These are phyloP conservation scores for Alitta virens DNA, from an alignment of 2,888 invertebrate species.

Conservation along the genomic window DNA sequence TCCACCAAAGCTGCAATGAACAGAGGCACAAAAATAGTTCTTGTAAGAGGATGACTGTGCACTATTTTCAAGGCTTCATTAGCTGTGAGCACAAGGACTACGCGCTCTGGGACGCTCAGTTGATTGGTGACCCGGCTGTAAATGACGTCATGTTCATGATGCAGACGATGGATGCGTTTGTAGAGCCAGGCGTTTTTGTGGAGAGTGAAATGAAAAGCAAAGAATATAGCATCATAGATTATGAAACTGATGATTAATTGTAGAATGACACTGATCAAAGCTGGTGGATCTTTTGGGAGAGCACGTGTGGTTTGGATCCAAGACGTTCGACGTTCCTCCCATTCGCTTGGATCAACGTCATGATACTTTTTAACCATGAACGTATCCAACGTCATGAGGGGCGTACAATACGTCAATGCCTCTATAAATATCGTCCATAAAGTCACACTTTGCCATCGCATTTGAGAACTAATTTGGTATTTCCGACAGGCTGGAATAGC, in stretches of 20 bases:
- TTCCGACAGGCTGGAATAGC: slow-evolving; percentile 33
- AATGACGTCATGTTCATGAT: slow-evolving; percentile 42
- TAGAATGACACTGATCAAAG: slow-evolving; percentile 27
- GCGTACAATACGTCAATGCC: slow-evolving; percentile 34
- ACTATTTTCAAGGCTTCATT: slow-evolving; percentile 36
- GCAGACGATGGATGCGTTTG: slow-evolving; percentile 39
- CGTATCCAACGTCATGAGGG: slow-evolving; percentile 41
- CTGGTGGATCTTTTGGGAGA: slow-evolving; percentile 37
- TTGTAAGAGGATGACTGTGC: slow-evolving; percentile 42
- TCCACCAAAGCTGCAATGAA: slow-evolving; percentile 41
- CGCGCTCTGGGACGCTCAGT: slow-evolving; percentile 39
- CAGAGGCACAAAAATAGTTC: slow-evolving; percentile 41
- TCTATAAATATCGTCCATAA: slow-evolving; percentile 26
- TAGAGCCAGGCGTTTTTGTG: slow-evolving; percentile 41
- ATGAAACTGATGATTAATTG: slow-evolving; percentile 37
- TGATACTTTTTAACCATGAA: slow-evolving; percentile 42
- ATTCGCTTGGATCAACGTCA: slow-evolving; percentile 35
- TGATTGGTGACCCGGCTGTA: slow-evolving; percentile 45
- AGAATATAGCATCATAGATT: slow-evolving; percentile 42
- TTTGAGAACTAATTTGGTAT: slow-evolving; percentile 38
- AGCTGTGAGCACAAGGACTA: slow-evolving; percentile 39
- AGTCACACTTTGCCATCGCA: slow-evolving; percentile 29
- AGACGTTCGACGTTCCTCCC: slow-evolving; percentile 28
- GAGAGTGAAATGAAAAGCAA: slow-evolving; percentile 35
- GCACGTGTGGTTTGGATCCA: slow-evolving; percentile 41